phyloP scores from a whole-genome alignment of 2,113 vertebrate genomes.

The Panthera tigris region DNA sequence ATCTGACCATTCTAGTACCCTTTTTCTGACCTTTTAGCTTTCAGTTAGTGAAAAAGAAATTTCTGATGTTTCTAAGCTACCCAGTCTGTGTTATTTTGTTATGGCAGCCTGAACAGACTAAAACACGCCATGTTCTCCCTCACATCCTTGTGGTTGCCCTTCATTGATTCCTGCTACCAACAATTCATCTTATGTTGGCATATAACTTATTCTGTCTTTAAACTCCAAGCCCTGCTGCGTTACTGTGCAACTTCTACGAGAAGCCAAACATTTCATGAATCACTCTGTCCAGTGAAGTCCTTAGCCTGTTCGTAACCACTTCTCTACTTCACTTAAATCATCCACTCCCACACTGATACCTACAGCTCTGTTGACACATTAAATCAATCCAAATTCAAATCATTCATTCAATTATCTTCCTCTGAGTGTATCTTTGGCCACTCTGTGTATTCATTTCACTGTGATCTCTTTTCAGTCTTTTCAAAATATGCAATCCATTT shows the following conservation, averaged over 20 bases:
- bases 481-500: background rate
- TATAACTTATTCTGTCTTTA: background rate
- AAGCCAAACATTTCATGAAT: background rate
- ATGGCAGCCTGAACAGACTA: background rate
- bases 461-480: background rate
- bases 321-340: background rate
- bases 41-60: background rate
- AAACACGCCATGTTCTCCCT: background rate
- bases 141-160: background rate
- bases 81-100: background rate
- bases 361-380: background rate
- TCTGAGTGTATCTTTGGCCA: background rate
- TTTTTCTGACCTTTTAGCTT: background rate
- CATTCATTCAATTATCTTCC: background rate
- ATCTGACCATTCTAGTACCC: background rate
- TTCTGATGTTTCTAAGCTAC: background rate
- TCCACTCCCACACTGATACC: accelerated
- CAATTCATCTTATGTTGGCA: background rate
- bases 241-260: background rate
- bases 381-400: background rate
- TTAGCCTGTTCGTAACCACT: background rate
- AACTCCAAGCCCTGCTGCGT: background rate
- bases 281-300: background rate
- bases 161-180: background rate
- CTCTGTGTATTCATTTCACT: background rate